Evolutionary conservation across 2,888 invertebrate species (phyloP).

Genomic region (Tanytarsus gracilentus): DNA sequence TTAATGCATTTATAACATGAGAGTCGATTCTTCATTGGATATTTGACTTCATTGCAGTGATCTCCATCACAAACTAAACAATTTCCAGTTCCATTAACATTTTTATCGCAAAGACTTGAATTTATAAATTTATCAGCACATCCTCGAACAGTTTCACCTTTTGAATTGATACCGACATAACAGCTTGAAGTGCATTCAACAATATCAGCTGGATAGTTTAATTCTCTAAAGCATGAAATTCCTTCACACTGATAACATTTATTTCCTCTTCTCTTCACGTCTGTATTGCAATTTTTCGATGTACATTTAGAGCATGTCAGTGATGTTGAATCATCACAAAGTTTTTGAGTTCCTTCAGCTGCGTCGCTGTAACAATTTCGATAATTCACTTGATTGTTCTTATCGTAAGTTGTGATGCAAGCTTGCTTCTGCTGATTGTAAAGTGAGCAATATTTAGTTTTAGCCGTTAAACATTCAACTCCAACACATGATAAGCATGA

Average conservation of each 20-base stretch:
- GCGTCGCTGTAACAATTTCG: constrained; percentile 18
- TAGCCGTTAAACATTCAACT: too few relatives aligned
- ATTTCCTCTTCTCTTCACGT: neutral
- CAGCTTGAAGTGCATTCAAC: constrained; percentile 17
- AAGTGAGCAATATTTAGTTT: neutral
- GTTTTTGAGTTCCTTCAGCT: neutral
- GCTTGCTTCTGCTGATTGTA: neutral
- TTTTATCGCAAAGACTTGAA: neutral
- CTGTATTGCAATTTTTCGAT: neutral
- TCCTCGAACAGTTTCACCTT: constrained; percentile 13
- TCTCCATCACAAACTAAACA: constrained; percentile 15
- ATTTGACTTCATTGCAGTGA: constrained; percentile 10
- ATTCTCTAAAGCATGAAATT: neutral
- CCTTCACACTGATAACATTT: constrained; percentile 20
- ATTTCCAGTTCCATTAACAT: neutral
- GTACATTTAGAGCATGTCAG: constrained; percentile 1
- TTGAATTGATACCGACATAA: constrained; percentile 9
- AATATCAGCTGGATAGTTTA: constrained; percentile 1
- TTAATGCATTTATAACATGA: constrained; percentile 14
- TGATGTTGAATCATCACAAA: constrained; percentile 13
- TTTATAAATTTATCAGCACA: neutral
- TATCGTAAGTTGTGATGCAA: constrained; percentile 5
- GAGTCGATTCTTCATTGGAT: constrained; percentile 9
- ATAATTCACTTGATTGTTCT: neutral
- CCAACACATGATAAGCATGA: neutral